Evolutionary conservation across 2,888 invertebrate genomes (phyloP).

Genomic region (Aphodius sticticus): DNA sequence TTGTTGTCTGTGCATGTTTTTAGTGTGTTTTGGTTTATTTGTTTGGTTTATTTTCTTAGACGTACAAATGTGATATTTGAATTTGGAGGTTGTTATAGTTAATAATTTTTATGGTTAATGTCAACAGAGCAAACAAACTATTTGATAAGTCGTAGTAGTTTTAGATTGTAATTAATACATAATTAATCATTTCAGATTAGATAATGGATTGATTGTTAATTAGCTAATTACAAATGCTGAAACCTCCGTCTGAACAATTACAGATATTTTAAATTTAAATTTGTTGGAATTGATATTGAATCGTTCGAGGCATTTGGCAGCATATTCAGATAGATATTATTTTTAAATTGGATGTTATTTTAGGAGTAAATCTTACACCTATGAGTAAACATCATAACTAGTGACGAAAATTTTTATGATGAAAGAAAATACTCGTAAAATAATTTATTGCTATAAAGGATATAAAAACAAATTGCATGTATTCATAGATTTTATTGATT

Average conservation of each 20-base stretch:
- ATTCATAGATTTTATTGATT: not conserved
- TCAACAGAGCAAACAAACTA: not conserved
- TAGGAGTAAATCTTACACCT: not conserved
- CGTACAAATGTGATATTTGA: not conserved
- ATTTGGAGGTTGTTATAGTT: not conserved
- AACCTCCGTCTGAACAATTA: not conserved
- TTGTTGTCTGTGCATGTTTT: constrained; percentile 4
- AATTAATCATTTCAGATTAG: not conserved
- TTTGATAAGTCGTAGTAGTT: not conserved
- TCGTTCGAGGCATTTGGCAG: not conserved
- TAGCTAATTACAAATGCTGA: not conserved
- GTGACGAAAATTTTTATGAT: not conserved
- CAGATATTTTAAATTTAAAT: not conserved
- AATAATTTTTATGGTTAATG: not conserved
- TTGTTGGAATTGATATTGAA: not conserved
- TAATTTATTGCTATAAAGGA: not conserved
- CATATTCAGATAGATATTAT: constrained; percentile 4
- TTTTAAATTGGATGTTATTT: not conserved
- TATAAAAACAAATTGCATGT: constrained; percentile 7
- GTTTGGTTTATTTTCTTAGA: not conserved
- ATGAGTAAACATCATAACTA: not conserved
- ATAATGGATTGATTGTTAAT: not conserved
- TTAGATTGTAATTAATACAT: not conserved
- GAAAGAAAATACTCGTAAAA: not conserved
- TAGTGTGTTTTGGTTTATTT: not conserved